Conservation (phyloP, 1,140 invertebrate genomes). For the Cydia pomonella region DNA sequence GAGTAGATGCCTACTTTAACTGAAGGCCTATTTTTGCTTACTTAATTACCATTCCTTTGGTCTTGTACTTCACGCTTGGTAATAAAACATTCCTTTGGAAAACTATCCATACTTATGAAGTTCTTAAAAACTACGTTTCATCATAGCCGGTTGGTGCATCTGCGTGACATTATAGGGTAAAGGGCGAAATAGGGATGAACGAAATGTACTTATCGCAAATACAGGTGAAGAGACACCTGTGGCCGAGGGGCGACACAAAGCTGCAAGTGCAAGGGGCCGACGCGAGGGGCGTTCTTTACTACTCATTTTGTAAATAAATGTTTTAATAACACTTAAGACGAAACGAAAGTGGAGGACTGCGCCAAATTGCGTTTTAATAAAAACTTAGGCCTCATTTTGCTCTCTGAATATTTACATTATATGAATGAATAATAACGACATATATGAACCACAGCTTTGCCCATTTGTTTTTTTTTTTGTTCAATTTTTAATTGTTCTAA, state of each 20-base stretch:
- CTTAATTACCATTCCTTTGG: neutral
- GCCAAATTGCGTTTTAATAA: no score
- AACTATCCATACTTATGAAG: no score
- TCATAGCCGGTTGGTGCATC: conserved; percentile 12
- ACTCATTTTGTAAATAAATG: neutral
- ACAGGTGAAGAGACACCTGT: conserved; percentile 73
- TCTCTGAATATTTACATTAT: no score
- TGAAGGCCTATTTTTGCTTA: neutral
- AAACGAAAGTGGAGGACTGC: no score
- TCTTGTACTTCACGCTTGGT: neutral
- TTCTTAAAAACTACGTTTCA: neutral
- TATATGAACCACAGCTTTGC: no score
- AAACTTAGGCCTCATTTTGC: no score
- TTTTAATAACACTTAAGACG: neutral
- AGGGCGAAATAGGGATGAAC: conserved; percentile 41
- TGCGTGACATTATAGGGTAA: conserved; percentile 34
- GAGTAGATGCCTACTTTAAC: neutral
- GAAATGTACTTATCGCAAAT: conserved; percentile 44
- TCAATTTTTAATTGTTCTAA: no score
- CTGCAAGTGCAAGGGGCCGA: conserved; percentile 35
- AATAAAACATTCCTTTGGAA: no score
- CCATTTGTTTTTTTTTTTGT: no score
- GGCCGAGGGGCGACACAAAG: conserved; percentile 55
- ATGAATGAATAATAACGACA: no score
- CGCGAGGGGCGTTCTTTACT: neutral